A percentile compares a stretch with the other conserved stretches of the same genome.
These are phyloP conservation scores for Carassius carassius DNA, from an alignment of 2,113 vertebrate genomes.

Conservation along the genomic window DNA sequence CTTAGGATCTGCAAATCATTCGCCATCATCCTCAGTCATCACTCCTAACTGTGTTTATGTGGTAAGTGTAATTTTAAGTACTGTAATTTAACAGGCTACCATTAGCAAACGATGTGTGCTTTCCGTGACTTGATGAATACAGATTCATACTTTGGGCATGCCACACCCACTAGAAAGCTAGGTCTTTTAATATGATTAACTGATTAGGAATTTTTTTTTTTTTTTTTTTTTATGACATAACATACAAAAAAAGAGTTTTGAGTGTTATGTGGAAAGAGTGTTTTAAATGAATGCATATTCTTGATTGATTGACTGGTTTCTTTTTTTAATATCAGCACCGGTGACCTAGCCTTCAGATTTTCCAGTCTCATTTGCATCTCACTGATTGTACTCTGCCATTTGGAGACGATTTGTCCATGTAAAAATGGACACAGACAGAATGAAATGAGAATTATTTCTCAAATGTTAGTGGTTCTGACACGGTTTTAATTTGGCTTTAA, in stretches of 20 bases:
- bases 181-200: neutral
- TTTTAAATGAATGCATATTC: neutral
- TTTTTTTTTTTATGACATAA: too few species aligned
- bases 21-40: too few species aligned
- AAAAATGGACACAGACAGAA: conserved; percentile 9
- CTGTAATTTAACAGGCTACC: too few species aligned
- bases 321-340: neutral
- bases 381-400: conserved; percentile 5
- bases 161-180: neutral
- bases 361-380: neutral
- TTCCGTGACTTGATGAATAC: too few species aligned
- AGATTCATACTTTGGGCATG: too few species aligned
- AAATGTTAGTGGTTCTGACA: conserved; percentile 3
- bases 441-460: neutral
- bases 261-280: too few species aligned
- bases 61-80: too few species aligned
- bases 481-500: neutral
- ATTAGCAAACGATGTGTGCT: too few species aligned
- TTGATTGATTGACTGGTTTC: neutral
- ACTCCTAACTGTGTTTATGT: too few species aligned
- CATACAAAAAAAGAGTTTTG: neutral
- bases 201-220: neutral
- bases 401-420: neutral
- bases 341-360: neutral
- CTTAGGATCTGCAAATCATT: too few species aligned